Conservation (phyloP, 2,113 vertebrate species). For the Furnarius figulus region DNA sequence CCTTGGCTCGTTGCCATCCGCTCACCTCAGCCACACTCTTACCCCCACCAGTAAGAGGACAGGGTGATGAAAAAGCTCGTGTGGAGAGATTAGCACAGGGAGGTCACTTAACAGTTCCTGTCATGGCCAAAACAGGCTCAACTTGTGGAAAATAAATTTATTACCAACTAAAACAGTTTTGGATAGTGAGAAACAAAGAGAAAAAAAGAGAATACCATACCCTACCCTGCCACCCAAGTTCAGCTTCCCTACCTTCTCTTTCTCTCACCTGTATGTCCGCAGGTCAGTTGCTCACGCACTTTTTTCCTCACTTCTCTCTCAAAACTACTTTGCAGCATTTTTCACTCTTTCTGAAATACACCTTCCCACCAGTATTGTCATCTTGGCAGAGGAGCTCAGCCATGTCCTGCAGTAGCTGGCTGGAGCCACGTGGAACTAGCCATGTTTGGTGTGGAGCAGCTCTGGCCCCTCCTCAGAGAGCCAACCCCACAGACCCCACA, state of each 20-base stretch:
- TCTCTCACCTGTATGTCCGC: not conserved
- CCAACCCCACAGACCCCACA: rapidly evolving
- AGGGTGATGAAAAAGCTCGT: not conserved
- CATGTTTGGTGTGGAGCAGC: not conserved
- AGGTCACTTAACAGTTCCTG: not conserved
- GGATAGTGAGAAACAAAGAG: not conserved
- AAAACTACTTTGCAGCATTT: rapidly evolving
- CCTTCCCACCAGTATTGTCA: rapidly evolving
- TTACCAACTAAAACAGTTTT: not conserved
- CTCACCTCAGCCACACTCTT: rapidly evolving
- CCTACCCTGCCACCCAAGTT: not conserved
- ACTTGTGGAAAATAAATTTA: not conserved
- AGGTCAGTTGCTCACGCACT: not conserved
- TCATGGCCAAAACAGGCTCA: not conserved
- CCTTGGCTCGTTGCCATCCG: not conserved
- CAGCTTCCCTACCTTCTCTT: not conserved
- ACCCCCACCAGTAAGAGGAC: not conserved
- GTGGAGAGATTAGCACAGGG: not conserved
- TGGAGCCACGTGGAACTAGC: rapidly evolving
- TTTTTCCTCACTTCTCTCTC: not conserved
- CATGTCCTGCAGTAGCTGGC: too few relatives aligned
- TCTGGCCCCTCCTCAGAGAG: not conserved
- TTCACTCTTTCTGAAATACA: not conserved
- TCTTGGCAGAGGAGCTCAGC: not conserved
- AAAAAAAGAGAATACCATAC: not conserved